These are phyloP conservation scores for Lysandra coridon DNA, from an alignment of 2,888 invertebrate genomes.

Conservation along the genomic window DNA sequence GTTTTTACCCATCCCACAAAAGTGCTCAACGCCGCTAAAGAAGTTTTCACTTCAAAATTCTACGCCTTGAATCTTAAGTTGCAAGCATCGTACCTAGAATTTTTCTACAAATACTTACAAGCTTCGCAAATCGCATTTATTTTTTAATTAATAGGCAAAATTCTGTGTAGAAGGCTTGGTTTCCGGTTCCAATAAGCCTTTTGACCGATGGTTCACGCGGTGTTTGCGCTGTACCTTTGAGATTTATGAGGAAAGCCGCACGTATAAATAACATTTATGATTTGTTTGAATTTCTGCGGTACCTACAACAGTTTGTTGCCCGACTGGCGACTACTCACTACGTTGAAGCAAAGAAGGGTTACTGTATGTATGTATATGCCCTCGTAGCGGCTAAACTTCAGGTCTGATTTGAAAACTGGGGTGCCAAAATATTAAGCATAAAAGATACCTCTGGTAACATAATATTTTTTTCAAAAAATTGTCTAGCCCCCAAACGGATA, in stretches of 20 bases:
- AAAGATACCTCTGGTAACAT: too few relatives aligned
- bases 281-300: not conserved
- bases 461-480: too few relatives aligned
- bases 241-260: slow-evolving; percentile 10
- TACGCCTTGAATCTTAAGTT: too few relatives aligned
- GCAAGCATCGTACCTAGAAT: too few relatives aligned
- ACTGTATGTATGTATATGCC: not conserved
- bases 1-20: too few relatives aligned
- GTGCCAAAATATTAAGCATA: too few relatives aligned
- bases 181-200: slow-evolving; percentile 3
- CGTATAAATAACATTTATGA: not conserved
- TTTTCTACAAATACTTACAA: too few relatives aligned
- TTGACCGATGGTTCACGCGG: not conserved
- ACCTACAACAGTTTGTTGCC: not conserved
- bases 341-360: not conserved
- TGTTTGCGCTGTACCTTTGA: slow-evolving; percentile 5
- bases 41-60: too few relatives aligned
- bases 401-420: too few relatives aligned
- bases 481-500: too few relatives aligned
- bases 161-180: not conserved
- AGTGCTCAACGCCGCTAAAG: too few relatives aligned
- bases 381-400: too few relatives aligned
- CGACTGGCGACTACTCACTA: not conserved
- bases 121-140: not conserved
- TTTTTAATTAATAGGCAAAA: not conserved